Conservation (phyloP, 2,113 vertebrate species). For the Pterophyllum scalare region DNA sequence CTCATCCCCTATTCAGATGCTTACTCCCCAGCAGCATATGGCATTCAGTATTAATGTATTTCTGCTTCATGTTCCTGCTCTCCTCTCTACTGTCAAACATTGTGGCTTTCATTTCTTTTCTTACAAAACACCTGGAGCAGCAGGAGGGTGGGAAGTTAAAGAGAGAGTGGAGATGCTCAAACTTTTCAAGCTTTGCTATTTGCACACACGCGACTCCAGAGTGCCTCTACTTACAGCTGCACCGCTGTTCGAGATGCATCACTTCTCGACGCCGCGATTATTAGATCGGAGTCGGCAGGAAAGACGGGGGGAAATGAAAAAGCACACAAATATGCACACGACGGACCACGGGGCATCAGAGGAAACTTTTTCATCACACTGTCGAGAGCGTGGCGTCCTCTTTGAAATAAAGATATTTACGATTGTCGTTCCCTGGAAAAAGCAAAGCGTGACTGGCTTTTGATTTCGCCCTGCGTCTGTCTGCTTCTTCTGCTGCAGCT, state of each 20-base stretch:
- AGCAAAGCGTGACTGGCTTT: not conserved
- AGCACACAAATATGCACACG: constrained; percentile 21
- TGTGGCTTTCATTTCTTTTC: not conserved
- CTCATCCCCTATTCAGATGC: constrained; percentile 19
- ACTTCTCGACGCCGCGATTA: constrained; percentile 7
- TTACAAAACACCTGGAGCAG: constrained; percentile 27
- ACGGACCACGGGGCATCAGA: not conserved
- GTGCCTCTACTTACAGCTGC: not conserved
- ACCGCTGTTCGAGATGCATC: not conserved
- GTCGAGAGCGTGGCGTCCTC: not conserved
- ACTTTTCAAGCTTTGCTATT: not conserved
- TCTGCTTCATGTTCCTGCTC: constrained; percentile 17
- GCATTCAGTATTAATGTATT: constrained; percentile 41
- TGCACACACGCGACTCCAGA: not conserved
- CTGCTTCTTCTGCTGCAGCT: constrained; percentile 5
- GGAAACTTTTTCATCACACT: constrained; percentile 24
- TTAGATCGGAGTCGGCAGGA: constrained; percentile 39
- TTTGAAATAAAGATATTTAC: constrained; percentile 39
- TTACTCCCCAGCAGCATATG: constrained; percentile 11
- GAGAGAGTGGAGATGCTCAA: not conserved
- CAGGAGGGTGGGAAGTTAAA: not conserved
- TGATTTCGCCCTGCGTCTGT: constrained; percentile 15
- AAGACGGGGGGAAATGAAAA: constrained; percentile 35
- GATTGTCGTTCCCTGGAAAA: not conserved
- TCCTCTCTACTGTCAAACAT: not conserved